These are phyloP conservation scores for Nomada fucata DNA, from an alignment of 2,888 invertebrate species.

Conservation along the genomic window DNA sequence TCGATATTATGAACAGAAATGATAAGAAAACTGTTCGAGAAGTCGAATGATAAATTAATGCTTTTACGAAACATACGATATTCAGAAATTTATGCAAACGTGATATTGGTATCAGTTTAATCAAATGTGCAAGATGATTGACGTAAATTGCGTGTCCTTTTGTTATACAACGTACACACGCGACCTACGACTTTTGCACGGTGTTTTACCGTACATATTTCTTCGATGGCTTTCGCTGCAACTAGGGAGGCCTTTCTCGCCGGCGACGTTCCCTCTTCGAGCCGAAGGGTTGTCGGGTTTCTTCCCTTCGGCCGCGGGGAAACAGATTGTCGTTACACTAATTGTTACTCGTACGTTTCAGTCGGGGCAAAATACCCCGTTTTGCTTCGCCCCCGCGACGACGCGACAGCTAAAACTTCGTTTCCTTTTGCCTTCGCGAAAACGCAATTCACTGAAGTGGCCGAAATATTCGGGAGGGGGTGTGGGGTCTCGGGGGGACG, in stretches of 20 bases:
- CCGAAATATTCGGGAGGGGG: no score
- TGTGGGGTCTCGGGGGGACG: no score
- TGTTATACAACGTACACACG: no score
- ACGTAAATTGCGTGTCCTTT: no score
- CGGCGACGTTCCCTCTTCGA: conserved; percentile 56
- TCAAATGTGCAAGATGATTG: no score
- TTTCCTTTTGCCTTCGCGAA: neutral
- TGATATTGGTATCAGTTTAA: no score
- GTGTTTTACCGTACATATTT: neutral
- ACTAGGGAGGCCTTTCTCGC: conserved; percentile 41
- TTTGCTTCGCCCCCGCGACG: conserved; percentile 35
- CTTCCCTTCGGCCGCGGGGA: conserved; percentile 53
- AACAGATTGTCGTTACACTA: conserved; percentile 77
- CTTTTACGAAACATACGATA: no score
- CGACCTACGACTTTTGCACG: no score
- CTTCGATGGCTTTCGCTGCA: conserved; percentile 22
- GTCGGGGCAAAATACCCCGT: conserved; percentile 55
- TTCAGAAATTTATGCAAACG: no score
- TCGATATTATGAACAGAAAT: no score
- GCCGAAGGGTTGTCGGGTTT: conserved; percentile 64
- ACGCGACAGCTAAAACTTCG: neutral
- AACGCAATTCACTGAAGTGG: neutral
- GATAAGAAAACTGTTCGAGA: no score
- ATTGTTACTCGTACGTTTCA: conserved; percentile 73
- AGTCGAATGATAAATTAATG: no score